Base-by-base conservation (phyloP, 2,113 vertebrate species). In the Cheirogaleus medius region DNA sequence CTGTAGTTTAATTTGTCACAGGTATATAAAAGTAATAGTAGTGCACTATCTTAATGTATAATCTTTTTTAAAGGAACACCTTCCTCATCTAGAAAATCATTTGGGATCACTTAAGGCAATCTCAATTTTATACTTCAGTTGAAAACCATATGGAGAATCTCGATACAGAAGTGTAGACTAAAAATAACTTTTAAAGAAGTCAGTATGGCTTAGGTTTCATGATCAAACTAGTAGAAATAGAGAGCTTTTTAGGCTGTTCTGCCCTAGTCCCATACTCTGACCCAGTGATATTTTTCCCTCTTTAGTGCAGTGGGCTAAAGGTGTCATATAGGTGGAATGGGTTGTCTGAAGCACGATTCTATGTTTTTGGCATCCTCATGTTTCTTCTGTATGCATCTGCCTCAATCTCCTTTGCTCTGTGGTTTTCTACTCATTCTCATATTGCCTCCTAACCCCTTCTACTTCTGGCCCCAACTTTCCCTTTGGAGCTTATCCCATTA, bases 91-190 rank as follows among this genome's bases (percentile, higher is more conserved):
- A 85, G 47, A 63, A 88, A 93, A 73, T 95, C 37, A 52, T 78
- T 78, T 84, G 49, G n/a, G 82, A 69, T 64, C 90, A 87, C 25
- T 74, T 95, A 86, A 92, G n/a, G 82, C 42, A 90, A 81, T 76
- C 25, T 96, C 44, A 63, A 3, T 80, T 93, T 64, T 87, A 78
- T 90, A 49, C 56, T 42, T 71, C 29, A 52, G 21, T 58, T 71
- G 52, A 29, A 96, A 89, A 85, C 74, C 52, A 34, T 69, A 52
- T 66, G 49, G 86, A 93, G 71, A 93, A 74, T 91, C 90, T 68
- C 34, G 13, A 34, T 60, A 32, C 8, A 66, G 76, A 92, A 21
- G 29, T 88, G 15, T 20, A 71, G 49, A 77, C 82, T 42, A 52
- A 90, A 95, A 84, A n/a, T 37, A 68, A 71, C 34, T 29, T 71